Base-by-base conservation (phyloP, 2,888 invertebrate genomes). In the Eilema sororculum region DNA sequence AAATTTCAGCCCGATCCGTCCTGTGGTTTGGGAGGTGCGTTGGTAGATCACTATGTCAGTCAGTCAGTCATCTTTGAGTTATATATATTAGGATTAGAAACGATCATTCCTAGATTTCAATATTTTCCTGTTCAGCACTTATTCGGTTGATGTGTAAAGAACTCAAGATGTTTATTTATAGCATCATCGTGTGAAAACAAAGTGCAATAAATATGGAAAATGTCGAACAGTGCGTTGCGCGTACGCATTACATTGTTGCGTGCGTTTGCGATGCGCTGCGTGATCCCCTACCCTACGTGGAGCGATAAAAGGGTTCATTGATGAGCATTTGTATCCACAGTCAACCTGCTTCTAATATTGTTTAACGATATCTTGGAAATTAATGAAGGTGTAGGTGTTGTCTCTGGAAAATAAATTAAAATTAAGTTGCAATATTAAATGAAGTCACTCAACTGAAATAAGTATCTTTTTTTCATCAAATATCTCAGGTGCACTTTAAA, bases 221-320 rank as follows among this genome's bases (percentile, higher is more conserved):
- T 22, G 41, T 67, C 52, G 56, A 63, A 59, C 33, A 16, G 30
- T 41, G 66, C 69, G 71, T 78, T 76, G 71, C 75, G 81, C 66
- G 71, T 69, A 75, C 79, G 75, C 81, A 86, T 87, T 86, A 86
- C 82, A 81, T 83, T 46, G 60, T 61, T 67, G 52, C 52, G 13
- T 80, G 82, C 75, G 56, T 73, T 75, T 78, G 81, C 78, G 68
- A 79, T 73, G 78, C 81, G 67, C 82, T 80, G 83, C 80, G 86
- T 86, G 84, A 75, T 82, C 80, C 73, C n/a, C 73, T 37, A 62
- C 67, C 78, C 81, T 84, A 82, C 90, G 86, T 87, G 86, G 90
- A 87, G 91, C 90, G 85, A 83, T 84, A 90, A 90, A 80, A 81
- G 85, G 86, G 78, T 87, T 89, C 93, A 93, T 93, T 93, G 89